Evolutionary conservation across 2,797 vertebrate genomes (phyloP).

Genomic region (Tokudaia muenninki): DNA sequence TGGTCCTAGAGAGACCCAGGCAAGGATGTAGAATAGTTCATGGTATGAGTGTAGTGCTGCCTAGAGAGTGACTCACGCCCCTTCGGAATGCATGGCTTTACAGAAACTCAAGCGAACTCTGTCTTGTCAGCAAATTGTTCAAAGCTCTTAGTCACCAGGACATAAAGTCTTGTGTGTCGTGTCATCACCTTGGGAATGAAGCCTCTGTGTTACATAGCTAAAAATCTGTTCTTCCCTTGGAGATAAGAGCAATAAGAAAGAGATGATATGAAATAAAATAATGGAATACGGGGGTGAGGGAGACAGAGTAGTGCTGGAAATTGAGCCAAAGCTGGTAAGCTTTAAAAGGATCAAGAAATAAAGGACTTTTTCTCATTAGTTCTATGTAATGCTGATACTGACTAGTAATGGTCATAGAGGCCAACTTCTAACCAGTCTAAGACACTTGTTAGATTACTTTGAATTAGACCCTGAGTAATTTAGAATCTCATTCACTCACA

Average conservation of each 20-base stretch:
- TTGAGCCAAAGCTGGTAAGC: neutral
- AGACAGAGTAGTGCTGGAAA: neutral
- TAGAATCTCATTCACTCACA: neutral
- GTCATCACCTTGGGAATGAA: slow-evolving; percentile 48
- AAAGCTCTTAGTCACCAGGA: slow-evolving; percentile 17
- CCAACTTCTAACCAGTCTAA: neutral
- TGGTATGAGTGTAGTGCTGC: neutral
- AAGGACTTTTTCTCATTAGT: slow-evolving; percentile 52
- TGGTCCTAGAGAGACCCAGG: neutral
- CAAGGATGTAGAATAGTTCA: neutral
- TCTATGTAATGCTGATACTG: neutral
- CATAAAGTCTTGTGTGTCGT: slow-evolving; percentile 49
- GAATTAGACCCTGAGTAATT: slow-evolving; percentile 43
- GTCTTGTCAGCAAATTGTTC: slow-evolving; percentile 6
- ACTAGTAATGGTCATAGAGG: neutral
- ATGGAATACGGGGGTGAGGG: neutral
- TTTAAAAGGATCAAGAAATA: slow-evolving; percentile 46
- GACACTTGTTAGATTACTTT: neutral
- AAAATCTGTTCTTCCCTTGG: slow-evolving; percentile 35
- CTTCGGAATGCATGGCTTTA: slow-evolving; percentile 2
- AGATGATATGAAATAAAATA: slow-evolving; percentile 17
- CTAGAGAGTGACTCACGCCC: neutral
- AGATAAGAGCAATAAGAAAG: slow-evolving; percentile 16
- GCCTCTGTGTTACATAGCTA: slow-evolving; percentile 16
- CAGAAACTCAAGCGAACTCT: neutral